Conservation (phyloP, 2,888 invertebrate species). For the Quadriops clusia region DNA sequence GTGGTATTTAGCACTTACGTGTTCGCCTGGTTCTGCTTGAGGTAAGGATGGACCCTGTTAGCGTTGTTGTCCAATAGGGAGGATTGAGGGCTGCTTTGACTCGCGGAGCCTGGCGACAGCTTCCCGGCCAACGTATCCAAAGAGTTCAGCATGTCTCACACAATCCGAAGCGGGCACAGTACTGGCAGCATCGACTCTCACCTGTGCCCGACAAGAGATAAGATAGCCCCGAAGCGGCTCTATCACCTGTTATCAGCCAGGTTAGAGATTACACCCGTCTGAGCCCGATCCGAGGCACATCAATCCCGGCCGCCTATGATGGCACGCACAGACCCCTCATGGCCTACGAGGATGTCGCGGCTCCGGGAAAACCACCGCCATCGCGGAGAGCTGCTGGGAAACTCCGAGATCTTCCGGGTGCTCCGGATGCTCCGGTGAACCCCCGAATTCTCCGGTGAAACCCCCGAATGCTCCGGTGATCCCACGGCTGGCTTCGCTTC, state of each 20-base stretch:
- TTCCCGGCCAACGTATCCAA: slow-evolving; percentile 82
- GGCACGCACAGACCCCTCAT: no score
- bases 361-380: no score
- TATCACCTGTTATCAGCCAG: slow-evolving; percentile 18
- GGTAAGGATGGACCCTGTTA: slow-evolving; percentile 50
- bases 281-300: not conserved
- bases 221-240: slow-evolving; percentile 1
- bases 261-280: slow-evolving; percentile 1
- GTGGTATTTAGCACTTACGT: no score
- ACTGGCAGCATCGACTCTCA: slow-evolving; percentile 10
- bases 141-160: slow-evolving; percentile 64
- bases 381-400: no score
- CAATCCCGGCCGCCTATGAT: no score
- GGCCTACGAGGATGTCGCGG: no score
- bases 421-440: no score
- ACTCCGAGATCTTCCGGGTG: slow-evolving; percentile 4
- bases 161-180: slow-evolving; percentile 8
- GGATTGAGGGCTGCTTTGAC: slow-evolving; percentile 27
- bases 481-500: no score
- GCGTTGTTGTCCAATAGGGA: slow-evolving; percentile 54
- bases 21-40: slow-evolving; percentile 39
- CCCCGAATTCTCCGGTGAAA: no score
- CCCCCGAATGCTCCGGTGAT: no score
- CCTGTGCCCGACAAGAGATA: slow-evolving; percentile 13
- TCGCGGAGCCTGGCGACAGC: slow-evolving; percentile 68